Evolutionary conservation across 2,888 invertebrate species (phyloP).

Genomic region (Drosophila pegasa): DNA sequence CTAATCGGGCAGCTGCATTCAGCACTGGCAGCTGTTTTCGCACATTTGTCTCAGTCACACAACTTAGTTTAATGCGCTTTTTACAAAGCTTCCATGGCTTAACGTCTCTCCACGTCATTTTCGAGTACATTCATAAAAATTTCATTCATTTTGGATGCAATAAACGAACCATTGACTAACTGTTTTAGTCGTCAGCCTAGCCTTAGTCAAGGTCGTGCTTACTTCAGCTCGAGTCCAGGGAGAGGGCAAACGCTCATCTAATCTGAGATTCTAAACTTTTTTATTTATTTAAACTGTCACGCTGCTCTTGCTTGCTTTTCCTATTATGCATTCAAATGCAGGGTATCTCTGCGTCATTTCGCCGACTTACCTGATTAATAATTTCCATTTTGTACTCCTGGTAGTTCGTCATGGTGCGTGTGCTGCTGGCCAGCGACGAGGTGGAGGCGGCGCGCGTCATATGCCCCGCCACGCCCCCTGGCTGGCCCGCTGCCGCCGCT

Average conservation of each 20-base stretch:
- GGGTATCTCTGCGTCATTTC: conserved; percentile 22
- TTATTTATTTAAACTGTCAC: background rate
- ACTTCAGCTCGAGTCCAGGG: background rate
- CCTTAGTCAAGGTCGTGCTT: background rate
- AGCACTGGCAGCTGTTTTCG: background rate
- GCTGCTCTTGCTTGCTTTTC: background rate
- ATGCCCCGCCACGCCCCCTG: conserved; percentile 43
- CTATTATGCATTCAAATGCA: background rate
- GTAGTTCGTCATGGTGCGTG: conserved; percentile 79
- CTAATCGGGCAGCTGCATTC: background rate
- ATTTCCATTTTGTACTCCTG: conserved; percentile 84
- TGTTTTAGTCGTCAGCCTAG: background rate
- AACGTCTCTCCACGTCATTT: background rate
- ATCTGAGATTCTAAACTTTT: background rate
- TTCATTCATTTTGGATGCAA: background rate
- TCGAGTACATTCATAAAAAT: background rate
- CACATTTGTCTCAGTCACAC: background rate
- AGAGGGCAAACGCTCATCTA: conserved; percentile 2
- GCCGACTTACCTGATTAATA: conserved; percentile 82
- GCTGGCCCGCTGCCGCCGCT: conserved; percentile 31
- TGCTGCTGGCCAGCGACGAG: conserved; percentile 80
- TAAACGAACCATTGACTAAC: background rate
- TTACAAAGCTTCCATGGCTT: background rate
- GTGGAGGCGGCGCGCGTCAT: conserved; percentile 81
- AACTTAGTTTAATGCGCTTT: background rate